phyloP scores from a whole-genome alignment of 1,140 invertebrate genomes.

The Drosophila asahinai region DNA sequence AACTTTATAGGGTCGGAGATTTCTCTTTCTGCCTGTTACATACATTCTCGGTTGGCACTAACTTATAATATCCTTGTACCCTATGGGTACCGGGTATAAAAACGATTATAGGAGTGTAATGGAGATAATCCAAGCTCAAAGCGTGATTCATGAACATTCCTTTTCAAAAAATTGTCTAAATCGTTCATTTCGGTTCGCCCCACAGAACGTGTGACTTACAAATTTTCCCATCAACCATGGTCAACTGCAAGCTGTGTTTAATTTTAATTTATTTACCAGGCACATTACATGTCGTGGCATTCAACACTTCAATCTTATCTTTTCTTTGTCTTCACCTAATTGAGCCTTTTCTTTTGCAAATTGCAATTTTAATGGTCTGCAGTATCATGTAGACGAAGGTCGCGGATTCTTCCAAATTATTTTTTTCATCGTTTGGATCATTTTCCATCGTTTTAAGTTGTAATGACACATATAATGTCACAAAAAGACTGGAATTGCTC shows the following conservation, averaged over 20 bases:
- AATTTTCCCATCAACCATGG: slow-evolving; percentile 1
- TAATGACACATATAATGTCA: background rate
- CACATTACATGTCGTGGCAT: background rate
- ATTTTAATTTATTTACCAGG: slow-evolving; percentile 7
- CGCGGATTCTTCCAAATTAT: slow-evolving; percentile 1
- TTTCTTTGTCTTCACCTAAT: too few species aligned
- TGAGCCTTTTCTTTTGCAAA: too few species aligned
- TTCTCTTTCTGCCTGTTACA: too few species aligned
- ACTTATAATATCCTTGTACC: too few species aligned
- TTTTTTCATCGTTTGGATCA: slow-evolving; percentile 11
- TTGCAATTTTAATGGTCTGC: too few species aligned
- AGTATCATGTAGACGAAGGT: background rate
- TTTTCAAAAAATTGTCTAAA: background rate
- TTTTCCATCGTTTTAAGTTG: slow-evolving; percentile 2
- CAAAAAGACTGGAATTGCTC: too few species aligned
- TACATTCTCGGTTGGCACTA: too few species aligned
- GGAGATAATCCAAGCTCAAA: background rate
- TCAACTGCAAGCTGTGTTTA: slow-evolving; percentile 11
- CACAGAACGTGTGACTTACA: background rate
- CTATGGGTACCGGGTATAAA: too few species aligned
- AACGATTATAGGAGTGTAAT: background rate
- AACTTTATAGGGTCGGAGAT: too few species aligned
- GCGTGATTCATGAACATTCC: background rate
- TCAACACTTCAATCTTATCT: background rate
- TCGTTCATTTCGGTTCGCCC: slow-evolving; percentile 1